phyloP scores from a whole-genome alignment of 2,888 invertebrate genomes.

The Lithophane socia region DNA sequence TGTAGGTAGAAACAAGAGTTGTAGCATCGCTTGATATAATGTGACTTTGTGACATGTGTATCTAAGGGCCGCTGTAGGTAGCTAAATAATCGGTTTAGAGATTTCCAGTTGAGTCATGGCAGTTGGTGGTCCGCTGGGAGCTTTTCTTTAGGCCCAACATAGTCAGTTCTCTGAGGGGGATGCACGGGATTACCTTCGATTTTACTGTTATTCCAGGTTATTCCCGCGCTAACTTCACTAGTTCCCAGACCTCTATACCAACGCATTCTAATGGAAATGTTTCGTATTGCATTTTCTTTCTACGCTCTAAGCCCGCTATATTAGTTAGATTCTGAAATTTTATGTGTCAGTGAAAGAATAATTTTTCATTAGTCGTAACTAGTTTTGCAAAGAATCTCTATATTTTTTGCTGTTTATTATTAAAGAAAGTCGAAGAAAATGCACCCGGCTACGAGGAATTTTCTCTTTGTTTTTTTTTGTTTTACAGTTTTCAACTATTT shows the following conservation, averaged over 20 bases:
- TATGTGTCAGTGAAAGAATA: conserved; percentile 20
- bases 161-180: conserved; percentile 5
- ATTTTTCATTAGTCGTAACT: conserved; percentile 33
- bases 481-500: not conserved
- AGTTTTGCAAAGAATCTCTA: conserved; percentile 26
- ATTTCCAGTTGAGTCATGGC: not conserved
- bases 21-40: not conserved
- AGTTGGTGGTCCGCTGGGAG: not conserved
- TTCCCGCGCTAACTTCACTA: conserved; percentile 50
- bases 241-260: conserved; percentile 37
- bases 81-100: not conserved
- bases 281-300: conserved; percentile 67
- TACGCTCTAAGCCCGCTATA: conserved; percentile 25
- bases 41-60: no score
- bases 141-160: not conserved
- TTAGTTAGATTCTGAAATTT: conserved; percentile 31
- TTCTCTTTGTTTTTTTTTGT: not conserved
- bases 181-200: conserved; percentile 35
- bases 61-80: not conserved
- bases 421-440: conserved; percentile 22
- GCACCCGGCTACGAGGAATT: not conserved
- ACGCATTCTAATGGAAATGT: conserved; percentile 72
- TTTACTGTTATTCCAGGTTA: conserved; percentile 33
- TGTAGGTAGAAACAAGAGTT: not conserved
- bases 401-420: conserved; percentile 41